phyloP scores from a whole-genome alignment of 1,140 invertebrate genomes.

The Periplaneta americana region DNA sequence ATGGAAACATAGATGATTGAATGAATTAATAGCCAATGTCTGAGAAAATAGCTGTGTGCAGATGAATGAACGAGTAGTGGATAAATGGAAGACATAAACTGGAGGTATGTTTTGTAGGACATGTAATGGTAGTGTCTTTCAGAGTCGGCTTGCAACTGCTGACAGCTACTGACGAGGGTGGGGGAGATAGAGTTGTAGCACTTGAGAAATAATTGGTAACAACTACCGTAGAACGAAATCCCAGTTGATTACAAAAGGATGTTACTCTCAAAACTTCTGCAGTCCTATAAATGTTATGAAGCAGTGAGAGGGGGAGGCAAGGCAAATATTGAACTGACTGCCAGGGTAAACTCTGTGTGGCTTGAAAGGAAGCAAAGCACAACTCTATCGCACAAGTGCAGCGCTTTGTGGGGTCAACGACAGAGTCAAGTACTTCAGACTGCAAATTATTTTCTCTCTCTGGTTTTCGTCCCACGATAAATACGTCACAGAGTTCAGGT shows the following conservation, averaged over 20 bases:
- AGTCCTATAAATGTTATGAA: neutral
- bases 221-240: neutral
- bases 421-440: neutral
- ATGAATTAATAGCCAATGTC: no score
- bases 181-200: neutral
- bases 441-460: neutral
- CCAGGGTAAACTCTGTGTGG: neutral
- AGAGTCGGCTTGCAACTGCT: neutral
- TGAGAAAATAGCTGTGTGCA: no score
- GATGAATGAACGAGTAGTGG: no score
- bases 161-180: neutral
- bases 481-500: neutral
- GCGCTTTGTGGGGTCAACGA: no score
- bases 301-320: neutral
- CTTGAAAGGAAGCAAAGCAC: neutral
- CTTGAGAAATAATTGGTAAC: neutral
- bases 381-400: neutral
- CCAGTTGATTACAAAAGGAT: neutral
- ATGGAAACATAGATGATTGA: no score
- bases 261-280: neutral
- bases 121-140: neutral
- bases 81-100: no score
- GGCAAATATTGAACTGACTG: neutral
- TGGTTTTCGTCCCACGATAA: neutral
- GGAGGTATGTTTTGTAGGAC: neutral